Evolutionary conservation across 2,888 invertebrate genomes (phyloP).

Genomic region (Euphydryas editha): DNA sequence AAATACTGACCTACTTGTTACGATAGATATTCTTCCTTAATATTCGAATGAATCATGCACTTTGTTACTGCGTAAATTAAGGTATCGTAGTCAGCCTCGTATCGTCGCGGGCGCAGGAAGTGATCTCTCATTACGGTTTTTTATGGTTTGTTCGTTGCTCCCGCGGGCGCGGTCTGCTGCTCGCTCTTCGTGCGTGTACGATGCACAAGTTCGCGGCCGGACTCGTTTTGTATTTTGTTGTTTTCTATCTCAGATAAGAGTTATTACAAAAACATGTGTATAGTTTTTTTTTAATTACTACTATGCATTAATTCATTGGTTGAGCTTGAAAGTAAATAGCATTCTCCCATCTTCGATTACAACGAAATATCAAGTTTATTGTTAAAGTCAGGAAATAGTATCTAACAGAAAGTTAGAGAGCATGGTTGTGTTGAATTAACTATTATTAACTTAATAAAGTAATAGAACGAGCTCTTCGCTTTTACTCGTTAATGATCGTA

Average conservation of each 20-base stretch:
- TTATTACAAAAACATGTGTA: not conserved
- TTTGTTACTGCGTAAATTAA: slow-evolving; percentile 30
- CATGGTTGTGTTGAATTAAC: slow-evolving; percentile 3
- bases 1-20: too few relatives aligned
- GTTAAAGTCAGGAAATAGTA: not conserved
- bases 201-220: slow-evolving; percentile 15
- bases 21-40: not conserved
- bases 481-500: slow-evolving; percentile 1
- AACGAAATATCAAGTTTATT: not conserved
- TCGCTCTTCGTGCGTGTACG: slow-evolving; percentile 16
- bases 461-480: slow-evolving; percentile 5
- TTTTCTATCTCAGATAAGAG: not conserved
- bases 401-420: not conserved
- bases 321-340: not conserved
- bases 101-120: slow-evolving; percentile 72
- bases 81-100: slow-evolving; percentile 38
- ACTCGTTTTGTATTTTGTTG: slow-evolving; percentile 7
- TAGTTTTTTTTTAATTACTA: not conserved
- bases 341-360: not conserved
- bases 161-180: slow-evolving; percentile 47
- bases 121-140: slow-evolving; percentile 81
- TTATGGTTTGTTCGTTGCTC: slow-evolving; percentile 77
- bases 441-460: slow-evolving; percentile 14
- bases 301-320: too few relatives aligned
- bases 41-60: slow-evolving; percentile 12